Evolutionary conservation across 2,797 vertebrate species (phyloP).

Genomic region (Mormyrus proboscirostris): DNA sequence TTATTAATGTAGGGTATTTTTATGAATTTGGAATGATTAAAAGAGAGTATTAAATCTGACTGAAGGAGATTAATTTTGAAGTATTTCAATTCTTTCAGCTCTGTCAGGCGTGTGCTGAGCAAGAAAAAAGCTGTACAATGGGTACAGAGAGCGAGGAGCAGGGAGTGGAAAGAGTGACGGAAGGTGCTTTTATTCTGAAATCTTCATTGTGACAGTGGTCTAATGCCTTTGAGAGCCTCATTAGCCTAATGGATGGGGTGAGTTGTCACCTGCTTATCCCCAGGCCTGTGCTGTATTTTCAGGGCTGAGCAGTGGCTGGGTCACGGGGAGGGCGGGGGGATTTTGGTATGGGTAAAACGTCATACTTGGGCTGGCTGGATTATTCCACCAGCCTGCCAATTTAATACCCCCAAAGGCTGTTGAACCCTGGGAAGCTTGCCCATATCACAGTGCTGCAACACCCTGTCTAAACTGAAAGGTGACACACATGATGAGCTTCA

Average conservation of each 20-base stretch:
- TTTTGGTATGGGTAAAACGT: conserved; percentile 3
- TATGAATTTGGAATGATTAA: neutral
- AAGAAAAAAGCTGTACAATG: neutral
- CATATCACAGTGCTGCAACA: neutral
- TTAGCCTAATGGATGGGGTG: conserved; percentile 36
- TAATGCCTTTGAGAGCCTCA: conserved; percentile 35
- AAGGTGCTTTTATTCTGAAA: neutral
- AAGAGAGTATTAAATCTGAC: neutral
- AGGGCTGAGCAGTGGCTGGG: conserved; percentile 2
- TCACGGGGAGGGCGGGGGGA: conserved; percentile 14
- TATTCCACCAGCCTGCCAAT: neutral
- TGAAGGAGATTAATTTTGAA: neutral
- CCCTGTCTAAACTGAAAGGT: neutral
- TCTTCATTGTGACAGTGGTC: neutral
- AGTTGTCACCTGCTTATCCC: conserved; percentile 32
- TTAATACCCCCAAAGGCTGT: neutral
- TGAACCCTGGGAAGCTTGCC: conserved; percentile 1
- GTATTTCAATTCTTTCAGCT: neutral
- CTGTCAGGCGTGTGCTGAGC: neutral
- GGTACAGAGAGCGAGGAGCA: neutral
- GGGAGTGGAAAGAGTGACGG: neutral
- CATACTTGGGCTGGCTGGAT: conserved; percentile 23
- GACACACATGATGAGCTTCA: neutral
- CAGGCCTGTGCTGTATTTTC: conserved; percentile 10
- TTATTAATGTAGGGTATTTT: neutral